Evolutionary conservation across 1,140 invertebrate genomes (phyloP).

Genomic region (Lerema accius): DNA sequence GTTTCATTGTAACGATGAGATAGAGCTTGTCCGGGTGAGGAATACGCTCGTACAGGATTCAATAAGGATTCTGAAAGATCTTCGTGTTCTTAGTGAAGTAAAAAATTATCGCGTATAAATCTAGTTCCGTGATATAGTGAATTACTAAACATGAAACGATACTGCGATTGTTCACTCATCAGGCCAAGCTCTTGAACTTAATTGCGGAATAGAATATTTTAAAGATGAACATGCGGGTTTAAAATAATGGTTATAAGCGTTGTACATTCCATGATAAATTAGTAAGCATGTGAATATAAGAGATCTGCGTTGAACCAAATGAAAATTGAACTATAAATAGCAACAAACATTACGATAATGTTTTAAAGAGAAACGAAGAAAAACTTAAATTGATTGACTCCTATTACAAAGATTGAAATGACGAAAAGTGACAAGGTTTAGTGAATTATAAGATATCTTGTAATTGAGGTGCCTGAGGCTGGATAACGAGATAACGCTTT

Average conservation of each 20-base stretch:
- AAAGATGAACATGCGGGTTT: constrained; percentile 10
- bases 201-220: constrained; percentile 4
- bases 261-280: constrained; percentile 27
- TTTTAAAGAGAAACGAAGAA: not conserved
- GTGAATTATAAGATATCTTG: constrained; percentile 14
- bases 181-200: constrained; percentile 7
- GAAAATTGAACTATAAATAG: not conserved
- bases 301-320: constrained; percentile 51
- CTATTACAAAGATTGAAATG: not conserved
- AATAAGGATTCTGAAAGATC: not conserved
- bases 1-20: constrained; percentile 1
- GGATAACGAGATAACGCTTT: constrained; percentile 29
- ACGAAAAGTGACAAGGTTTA: constrained; percentile 14
- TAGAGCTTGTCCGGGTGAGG: constrained; percentile 8
- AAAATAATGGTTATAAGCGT: constrained; percentile 16
- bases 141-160: not conserved
- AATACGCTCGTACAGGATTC: not conserved
- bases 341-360: not conserved
- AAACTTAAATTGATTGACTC: not conserved
- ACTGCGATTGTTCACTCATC: constrained; percentile 3
- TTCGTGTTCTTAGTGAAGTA: too few relatives aligned
- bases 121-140: not conserved
- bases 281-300: constrained; percentile 50
- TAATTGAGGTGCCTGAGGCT: constrained; percentile 21
- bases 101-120: not conserved